phyloP scores from a whole-genome alignment of 2,888 invertebrate genomes.

The Spialia ferax region DNA sequence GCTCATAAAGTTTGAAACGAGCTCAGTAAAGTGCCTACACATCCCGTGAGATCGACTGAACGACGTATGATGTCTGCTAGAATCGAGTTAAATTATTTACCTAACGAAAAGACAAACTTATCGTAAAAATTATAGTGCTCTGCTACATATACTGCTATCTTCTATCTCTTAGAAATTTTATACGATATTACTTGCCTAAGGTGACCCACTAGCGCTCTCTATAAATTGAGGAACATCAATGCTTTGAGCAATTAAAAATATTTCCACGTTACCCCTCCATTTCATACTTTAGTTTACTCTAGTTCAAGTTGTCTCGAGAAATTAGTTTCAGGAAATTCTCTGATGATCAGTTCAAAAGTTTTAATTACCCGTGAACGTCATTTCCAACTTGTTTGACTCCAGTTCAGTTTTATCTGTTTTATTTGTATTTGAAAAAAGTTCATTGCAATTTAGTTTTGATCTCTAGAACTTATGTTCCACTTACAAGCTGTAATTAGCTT shows the following conservation, averaged over 20 bases:
- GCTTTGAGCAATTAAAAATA: background rate
- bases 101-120: too few relatives aligned
- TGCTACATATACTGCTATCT: too few relatives aligned
- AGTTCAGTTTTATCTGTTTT: slow-evolving; percentile 63
- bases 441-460: background rate
- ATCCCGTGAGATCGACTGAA: too few relatives aligned
- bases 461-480: background rate
- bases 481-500: background rate
- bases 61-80: too few relatives aligned
- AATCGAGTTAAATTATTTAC: too few relatives aligned
- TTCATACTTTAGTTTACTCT: slow-evolving; percentile 23
- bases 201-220: too few relatives aligned
- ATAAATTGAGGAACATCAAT: too few relatives aligned
- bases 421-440: slow-evolving; percentile 53
- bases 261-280: background rate
- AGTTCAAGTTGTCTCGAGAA: slow-evolving; percentile 45
- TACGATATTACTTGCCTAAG: too few relatives aligned
- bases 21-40: too few relatives aligned
- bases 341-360: slow-evolving; percentile 79
- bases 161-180: too few relatives aligned
- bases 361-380: slow-evolving; percentile 80
- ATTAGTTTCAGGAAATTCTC: slow-evolving; percentile 67
- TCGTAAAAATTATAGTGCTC: too few relatives aligned
- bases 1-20: too few relatives aligned
- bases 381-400: slow-evolving; percentile 58